Percentiles rank a stretch among this genome's conserved stretches.
Conservation (phyloP, 2,797 vertebrate species). For the Gila robusta region DNA sequence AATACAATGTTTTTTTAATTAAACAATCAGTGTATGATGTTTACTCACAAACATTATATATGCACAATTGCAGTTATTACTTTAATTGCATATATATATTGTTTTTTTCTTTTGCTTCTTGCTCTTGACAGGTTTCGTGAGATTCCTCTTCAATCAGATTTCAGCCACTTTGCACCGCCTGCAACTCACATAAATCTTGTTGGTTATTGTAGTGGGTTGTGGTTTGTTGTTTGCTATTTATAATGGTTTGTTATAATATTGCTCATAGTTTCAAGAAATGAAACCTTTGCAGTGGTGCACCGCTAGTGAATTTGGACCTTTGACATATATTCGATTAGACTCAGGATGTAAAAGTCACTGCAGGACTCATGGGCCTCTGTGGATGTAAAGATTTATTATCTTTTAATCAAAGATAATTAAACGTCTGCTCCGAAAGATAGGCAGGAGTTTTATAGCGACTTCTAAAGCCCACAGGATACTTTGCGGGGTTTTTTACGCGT, state of each 20-base stretch:
- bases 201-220: constrained; percentile 41
- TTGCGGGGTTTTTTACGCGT: not conserved
- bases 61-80: no score
- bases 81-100: not conserved
- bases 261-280: constrained; percentile 60
- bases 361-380: not conserved
- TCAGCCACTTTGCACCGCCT: no score
- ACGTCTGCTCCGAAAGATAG: not conserved
- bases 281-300: constrained; percentile 76
- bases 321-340: not conserved
- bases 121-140: not conserved
- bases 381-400: not conserved
- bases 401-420: constrained; percentile 15
- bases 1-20: no score
- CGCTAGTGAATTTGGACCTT: constrained; percentile 74
- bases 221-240: constrained; percentile 27
- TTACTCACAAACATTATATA: no score
- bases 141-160: not conserved
- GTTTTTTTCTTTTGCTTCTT: not conserved
- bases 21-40: no score
- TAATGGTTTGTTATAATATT: constrained; percentile 39
- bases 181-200: not conserved
- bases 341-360: not conserved
- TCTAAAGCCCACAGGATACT: not conserved
- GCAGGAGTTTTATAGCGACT: not conserved